A percentile compares a stretch with the other conserved stretches of the same genome.
Evolutionary conservation across 2,888 invertebrate genomes (phyloP).

Genomic region (Coremacera marginata): DNA sequence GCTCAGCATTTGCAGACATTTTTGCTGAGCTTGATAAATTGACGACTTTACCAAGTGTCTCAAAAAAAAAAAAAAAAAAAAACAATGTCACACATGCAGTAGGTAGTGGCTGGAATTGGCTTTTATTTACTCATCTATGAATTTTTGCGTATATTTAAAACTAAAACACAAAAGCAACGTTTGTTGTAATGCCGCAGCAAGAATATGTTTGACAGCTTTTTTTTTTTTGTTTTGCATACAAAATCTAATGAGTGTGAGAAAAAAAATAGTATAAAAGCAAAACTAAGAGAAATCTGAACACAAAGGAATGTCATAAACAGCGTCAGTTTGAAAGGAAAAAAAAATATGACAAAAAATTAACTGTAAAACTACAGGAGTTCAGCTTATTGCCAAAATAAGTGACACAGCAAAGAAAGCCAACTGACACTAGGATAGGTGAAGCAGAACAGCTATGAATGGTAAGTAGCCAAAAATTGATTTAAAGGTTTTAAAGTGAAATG

Average conservation of each 20-base stretch:
- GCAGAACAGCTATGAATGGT: too few species aligned
- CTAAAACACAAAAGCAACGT: not conserved
- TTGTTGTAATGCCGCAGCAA: not conserved
- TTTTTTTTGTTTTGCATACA: constrained; percentile 13
- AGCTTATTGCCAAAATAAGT: not conserved
- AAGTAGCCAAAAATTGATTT: too few species aligned
- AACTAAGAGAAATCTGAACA: not conserved
- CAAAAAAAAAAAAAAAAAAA: not conserved
- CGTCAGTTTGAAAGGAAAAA: not conserved
- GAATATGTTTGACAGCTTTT: not conserved
- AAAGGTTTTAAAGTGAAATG: too few species aligned
- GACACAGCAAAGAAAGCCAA: not conserved
- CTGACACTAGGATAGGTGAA: too few species aligned
- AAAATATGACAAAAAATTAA: not conserved
- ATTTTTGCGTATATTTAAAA: not conserved
- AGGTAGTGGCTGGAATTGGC: not conserved
- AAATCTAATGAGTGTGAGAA: not conserved
- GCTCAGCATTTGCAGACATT: not conserved
- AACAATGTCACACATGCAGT: too few species aligned
- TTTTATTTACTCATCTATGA: not conserved
- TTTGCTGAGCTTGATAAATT: not conserved
- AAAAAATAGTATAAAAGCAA: too few species aligned
- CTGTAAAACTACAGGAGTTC: constrained; percentile 7
- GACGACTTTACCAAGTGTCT: not conserved
- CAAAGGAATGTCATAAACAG: constrained; percentile 27